Base-by-base conservation (phyloP, 2,113 vertebrate genomes). In the Gavia stellata region DNA sequence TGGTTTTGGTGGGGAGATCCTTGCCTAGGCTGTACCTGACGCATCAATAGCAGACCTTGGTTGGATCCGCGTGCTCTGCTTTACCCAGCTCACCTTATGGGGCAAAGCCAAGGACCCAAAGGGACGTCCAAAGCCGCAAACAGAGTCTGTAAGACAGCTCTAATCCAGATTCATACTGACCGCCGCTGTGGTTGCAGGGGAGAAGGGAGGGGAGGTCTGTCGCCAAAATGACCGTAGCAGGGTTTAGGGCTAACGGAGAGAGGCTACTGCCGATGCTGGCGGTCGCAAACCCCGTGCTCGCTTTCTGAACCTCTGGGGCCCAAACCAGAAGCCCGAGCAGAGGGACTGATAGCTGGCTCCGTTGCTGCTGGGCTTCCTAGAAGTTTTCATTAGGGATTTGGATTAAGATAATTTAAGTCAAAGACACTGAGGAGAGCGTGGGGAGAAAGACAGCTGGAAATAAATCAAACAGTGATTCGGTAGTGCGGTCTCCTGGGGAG, bases 241-340 rank as follows among this genome's bases (percentile, higher is more conserved):
- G 21, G 16, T 42, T 73, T 56, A 15, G 21, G 20, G 34, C 56
- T 83, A 24, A 55, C 4, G 10, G 15, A 33, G 49, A 90, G 58
- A 36, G 45, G n/a, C 38, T 56, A 55, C 44, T 71, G 33, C 28
- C 36, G 44, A 9, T 53, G n/a, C 28, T 38, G 38, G 20, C 2
- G 7, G 11, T 33, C 6, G 4, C 44, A 17, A 84, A 21, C 34
- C 0, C 0, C 4, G 2, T 12, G 42, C 36, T 80, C 11, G 0
- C 36, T 45, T 73, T 45, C 26, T 40, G 72, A 86, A 58, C 15
- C 28, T 14, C 0, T 5, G 25, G 26, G 21, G 34, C 52, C 56
- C 40, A 38, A 73, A 42, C 44, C 26, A 33, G 82, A 50, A 78
- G 34, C n/a, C 11, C 23, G 21, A 56, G 58, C 11, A 0, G 1